A percentile compares a stretch with the other conserved stretches of the same genome.
Evolutionary conservation across 2,888 invertebrate species (phyloP).

Genomic region (Caprella mutica): DNA sequence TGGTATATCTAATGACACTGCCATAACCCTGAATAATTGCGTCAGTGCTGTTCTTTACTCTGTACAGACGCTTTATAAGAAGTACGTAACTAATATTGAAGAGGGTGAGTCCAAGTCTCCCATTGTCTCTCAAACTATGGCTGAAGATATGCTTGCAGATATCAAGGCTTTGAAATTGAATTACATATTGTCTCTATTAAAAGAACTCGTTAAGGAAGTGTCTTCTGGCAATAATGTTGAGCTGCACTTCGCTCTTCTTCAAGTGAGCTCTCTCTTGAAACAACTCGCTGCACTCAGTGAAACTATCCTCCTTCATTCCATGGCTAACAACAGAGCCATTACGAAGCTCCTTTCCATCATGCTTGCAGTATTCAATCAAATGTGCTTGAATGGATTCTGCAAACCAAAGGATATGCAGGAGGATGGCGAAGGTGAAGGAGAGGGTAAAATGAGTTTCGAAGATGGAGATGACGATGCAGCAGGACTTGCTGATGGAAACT

Average conservation of each 20-base stretch:
- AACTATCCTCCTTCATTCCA: constrained; percentile 65
- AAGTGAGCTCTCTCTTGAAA: constrained; percentile 54
- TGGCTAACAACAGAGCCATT: constrained; percentile 63
- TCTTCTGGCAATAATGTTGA: neutral
- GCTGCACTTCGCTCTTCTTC: neutral
- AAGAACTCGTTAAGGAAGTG: neutral
- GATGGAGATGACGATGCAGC: constrained; percentile 56
- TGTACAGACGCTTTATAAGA: constrained; percentile 1
- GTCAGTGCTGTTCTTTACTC: neutral
- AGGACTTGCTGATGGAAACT: constrained; percentile 81
- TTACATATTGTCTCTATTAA: neutral
- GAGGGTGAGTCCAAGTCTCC: neutral
- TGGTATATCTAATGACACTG: too few species aligned
- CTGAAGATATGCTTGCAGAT: neutral
- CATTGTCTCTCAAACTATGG: neutral
- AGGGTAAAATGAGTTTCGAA: constrained; percentile 40
- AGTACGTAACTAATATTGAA: constrained; percentile 38
- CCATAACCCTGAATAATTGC: constrained; percentile 4
- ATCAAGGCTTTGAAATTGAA: neutral
- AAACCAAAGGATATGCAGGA: constrained; percentile 71
- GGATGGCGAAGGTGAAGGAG: constrained; percentile 39
- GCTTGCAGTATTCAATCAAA: constrained; percentile 69
- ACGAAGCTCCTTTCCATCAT: constrained; percentile 71
- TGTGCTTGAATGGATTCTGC: constrained; percentile 75
- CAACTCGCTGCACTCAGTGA: constrained; percentile 64